These are phyloP conservation scores for Babyrousa celebensis DNA, from an alignment of 2,797 vertebrate genomes.

Conservation along the genomic window DNA sequence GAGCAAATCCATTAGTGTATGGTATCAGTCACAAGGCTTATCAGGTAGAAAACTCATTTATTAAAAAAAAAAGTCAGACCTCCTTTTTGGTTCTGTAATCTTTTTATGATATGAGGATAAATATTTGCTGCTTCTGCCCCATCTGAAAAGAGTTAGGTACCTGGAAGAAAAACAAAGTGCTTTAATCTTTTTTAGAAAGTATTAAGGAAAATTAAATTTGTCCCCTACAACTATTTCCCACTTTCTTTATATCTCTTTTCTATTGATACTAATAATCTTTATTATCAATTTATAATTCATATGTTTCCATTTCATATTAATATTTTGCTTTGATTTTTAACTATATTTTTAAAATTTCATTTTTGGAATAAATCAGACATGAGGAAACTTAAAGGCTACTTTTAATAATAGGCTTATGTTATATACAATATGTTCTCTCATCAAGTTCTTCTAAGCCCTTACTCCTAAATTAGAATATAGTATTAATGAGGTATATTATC, in stretches of 20 bases:
- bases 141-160: conserved; percentile 88
- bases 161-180: conserved; percentile 84
- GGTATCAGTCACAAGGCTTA: conserved; percentile 98
- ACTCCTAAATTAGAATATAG: conserved; percentile 45
- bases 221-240: conserved; percentile 69
- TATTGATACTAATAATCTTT: neutral
- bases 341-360: conserved; percentile 64
- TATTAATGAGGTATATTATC: conserved; percentile 15
- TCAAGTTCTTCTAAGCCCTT: neutral
- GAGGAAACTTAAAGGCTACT: conserved; percentile 49
- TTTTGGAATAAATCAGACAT: conserved; percentile 60
- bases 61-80: conserved; percentile 80
- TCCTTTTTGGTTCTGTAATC: conserved; percentile 87
- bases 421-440: neutral
- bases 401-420: conserved; percentile 24
- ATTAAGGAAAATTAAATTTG: conserved; percentile 81
- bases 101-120: conserved; percentile 90
- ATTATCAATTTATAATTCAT: conserved; percentile 3
- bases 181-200: conserved; percentile 82
- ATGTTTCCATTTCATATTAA: conserved; percentile 25
- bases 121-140: conserved; percentile 90
- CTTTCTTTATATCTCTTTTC: conserved; percentile 61
- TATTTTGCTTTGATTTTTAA: conserved; percentile 29
- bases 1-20: conserved; percentile 98
- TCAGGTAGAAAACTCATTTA: conserved; percentile 94